phyloP scores from a whole-genome alignment of 2,113 vertebrate species.

The Crotalus helleri region DNA sequence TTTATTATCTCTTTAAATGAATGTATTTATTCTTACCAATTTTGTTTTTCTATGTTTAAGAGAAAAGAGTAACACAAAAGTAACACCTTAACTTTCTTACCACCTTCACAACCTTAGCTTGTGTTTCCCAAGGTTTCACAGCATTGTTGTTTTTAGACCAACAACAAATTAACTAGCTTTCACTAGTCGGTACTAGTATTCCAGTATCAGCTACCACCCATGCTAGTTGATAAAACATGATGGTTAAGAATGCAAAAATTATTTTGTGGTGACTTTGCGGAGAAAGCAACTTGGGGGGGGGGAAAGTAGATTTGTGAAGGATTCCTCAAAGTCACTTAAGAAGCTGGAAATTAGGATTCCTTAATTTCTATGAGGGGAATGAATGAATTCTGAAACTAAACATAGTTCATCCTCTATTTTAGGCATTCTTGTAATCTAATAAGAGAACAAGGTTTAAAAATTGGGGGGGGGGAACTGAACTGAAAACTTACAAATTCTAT shows the following conservation, averaged over 20 bases:
- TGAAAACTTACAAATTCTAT: not conserved
- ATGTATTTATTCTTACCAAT: not conserved
- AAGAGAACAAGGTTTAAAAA: not conserved
- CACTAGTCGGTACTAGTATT: not conserved
- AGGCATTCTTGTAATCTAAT: not conserved
- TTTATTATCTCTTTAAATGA: not conserved
- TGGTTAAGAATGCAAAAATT: not conserved
- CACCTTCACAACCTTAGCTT: not conserved
- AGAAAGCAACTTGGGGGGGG: not conserved
- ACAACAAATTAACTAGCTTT: not conserved
- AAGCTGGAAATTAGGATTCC: not conserved
- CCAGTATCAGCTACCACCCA: not conserved
- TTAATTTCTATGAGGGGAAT: not conserved
- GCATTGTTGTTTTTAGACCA: not conserved
- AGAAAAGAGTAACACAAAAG: not conserved
- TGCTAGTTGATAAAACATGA: not conserved
- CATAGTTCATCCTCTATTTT: not conserved
- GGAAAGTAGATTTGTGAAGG: not conserved
- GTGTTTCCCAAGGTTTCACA: not conserved
- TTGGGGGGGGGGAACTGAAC: not conserved
- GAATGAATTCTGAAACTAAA: not conserved
- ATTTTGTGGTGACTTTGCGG: not conserved
- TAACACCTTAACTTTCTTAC: not conserved
- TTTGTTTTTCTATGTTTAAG: not conserved
- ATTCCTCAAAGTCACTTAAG: not conserved